Evolutionary conservation across 23 tunicate genomes (phyloP).

Genomic region (Ciona savignyi): DNA sequence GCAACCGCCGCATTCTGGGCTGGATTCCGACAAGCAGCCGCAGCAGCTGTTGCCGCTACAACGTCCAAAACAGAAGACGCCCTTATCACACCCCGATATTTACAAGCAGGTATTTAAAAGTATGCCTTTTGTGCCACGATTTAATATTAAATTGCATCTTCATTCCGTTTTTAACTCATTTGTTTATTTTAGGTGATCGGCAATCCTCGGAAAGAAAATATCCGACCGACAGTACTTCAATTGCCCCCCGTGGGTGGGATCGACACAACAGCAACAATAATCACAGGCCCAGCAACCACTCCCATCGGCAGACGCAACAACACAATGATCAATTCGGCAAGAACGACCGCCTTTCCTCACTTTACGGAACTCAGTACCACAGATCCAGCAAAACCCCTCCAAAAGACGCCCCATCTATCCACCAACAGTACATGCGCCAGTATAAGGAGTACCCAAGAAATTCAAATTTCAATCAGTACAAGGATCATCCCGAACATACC

Average conservation of each 20-base stretch:
- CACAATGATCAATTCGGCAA: neutral
- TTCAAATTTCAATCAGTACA: neutral
- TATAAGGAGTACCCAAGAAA: neutral
- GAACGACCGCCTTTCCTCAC: constrained; percentile 1
- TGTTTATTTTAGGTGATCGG: neutral
- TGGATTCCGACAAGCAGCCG: constrained; percentile 80
- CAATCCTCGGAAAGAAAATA: neutral
- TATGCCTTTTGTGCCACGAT: neutral
- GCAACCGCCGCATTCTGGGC: constrained; percentile 82
- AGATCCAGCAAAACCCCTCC: constrained; percentile 3
- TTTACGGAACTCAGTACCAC: neutral
- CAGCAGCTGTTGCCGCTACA: constrained; percentile 45
- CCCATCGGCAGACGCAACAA: constrained; percentile 10
- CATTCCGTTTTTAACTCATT: neutral
- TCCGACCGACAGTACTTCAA: neutral
- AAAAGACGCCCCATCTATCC: neutral
- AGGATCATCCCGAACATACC: neutral
- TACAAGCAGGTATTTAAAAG: neutral
- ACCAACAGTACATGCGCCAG: constrained; percentile 25
- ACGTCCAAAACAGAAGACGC: constrained; percentile 25
- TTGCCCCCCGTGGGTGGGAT: constrained; percentile 3
- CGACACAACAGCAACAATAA: constrained; percentile 54
- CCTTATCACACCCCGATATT: neutral
- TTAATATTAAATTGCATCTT: neutral
- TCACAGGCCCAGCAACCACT: constrained; percentile 19